Evolutionary conservation across 2,113 vertebrate genomes (phyloP).

Genomic region (Cavia aperea): DNA sequence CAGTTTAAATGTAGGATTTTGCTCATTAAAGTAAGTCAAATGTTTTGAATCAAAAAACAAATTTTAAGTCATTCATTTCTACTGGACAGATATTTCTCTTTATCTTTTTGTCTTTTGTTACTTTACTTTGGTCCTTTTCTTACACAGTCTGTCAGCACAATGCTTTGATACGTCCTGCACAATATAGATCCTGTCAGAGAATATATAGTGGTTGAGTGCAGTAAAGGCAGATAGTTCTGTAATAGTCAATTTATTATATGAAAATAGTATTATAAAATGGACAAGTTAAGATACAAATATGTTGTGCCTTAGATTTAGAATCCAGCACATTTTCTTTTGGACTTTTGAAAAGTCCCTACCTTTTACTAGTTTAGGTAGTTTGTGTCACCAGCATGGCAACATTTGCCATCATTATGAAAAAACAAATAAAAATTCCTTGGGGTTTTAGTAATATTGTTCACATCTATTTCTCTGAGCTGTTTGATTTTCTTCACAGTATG

Average conservation of each 20-base stretch:
- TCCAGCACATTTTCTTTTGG: not conserved
- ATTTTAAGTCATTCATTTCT: not conserved
- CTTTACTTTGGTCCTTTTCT: accelerated
- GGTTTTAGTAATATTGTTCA: conserved; percentile 49
- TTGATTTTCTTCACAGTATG: conserved; percentile 42
- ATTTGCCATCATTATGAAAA: conserved; percentile 9
- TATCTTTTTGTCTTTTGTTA: not conserved
- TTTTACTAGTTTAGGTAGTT: not conserved
- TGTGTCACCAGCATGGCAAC: not conserved
- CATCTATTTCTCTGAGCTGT: conserved; percentile 37
- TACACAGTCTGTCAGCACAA: not conserved
- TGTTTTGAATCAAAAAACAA: not conserved
- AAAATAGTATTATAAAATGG: not conserved
- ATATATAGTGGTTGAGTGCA: accelerated
- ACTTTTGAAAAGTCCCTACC: not conserved
- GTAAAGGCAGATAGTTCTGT: accelerated
- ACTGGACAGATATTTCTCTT: not conserved
- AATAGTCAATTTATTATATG: accelerated
- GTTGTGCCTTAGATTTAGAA: not conserved
- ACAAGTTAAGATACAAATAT: accelerated
- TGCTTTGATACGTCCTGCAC: not conserved
- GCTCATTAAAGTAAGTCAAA: conserved; percentile 32
- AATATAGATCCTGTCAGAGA: no score
- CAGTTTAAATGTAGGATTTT: conserved; percentile 2
- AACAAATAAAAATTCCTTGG: conserved; percentile 34